phyloP scores from a whole-genome alignment of 2,113 vertebrate genomes.

The Cyprinodon brontotheroides region DNA sequence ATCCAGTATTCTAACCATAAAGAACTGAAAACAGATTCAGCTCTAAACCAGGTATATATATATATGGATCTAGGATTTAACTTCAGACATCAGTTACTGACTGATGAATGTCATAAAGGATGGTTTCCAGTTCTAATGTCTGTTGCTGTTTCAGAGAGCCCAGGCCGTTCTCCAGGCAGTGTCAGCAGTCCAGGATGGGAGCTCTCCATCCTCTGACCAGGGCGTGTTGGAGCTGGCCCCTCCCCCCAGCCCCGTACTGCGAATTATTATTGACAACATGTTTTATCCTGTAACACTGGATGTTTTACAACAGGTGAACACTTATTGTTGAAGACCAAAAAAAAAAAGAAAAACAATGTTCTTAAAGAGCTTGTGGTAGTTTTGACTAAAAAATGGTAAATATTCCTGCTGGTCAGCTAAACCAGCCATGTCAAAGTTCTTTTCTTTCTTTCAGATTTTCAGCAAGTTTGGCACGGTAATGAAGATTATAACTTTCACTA shows the following conservation, averaged over 20 bases:
- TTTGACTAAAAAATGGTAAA: slow-evolving; percentile 1
- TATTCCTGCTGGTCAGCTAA: background rate
- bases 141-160: slow-evolving; percentile 82
- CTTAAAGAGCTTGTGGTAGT: background rate
- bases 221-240: slow-evolving; percentile 91
- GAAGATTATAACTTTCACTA: slow-evolving; percentile 99
- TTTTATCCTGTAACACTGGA: slow-evolving; percentile 98
- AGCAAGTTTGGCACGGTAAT: slow-evolving; percentile 98
- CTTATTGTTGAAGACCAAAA: background rate
- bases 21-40: slow-evolving; percentile 97
- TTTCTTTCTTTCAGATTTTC: slow-evolving; percentile 85
- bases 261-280: slow-evolving; percentile 99
- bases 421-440: background rate
- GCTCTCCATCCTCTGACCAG: slow-evolving; percentile 89
- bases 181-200: slow-evolving; percentile 93
- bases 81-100: background rate
- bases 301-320: slow-evolving; percentile 95
- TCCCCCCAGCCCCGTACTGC: slow-evolving; percentile 93
- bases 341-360: background rate
- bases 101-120: background rate
- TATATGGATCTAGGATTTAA: background rate
- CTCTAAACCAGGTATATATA: slow-evolving; percentile 85
- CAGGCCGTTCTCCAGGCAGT: slow-evolving; percentile 97
- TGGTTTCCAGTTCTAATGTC: background rate
- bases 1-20: slow-evolving; percentile 99